phyloP scores from a whole-genome alignment of 2,888 invertebrate genomes.

The Mesorhabditis sp. region DNA sequence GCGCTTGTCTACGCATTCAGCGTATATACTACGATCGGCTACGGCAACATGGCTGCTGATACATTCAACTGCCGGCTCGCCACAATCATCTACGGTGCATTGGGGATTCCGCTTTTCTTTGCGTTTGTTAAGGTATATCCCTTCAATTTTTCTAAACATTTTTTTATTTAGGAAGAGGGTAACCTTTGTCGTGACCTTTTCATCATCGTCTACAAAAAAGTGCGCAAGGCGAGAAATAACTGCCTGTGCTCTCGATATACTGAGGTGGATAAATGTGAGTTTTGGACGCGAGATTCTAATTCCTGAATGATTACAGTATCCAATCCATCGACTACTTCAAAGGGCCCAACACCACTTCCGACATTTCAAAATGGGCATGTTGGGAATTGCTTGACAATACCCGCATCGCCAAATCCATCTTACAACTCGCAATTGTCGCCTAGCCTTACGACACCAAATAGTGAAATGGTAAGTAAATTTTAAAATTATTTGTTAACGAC shows the following conservation, averaged over 20 bases:
- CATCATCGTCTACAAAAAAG: conserved; percentile 34
- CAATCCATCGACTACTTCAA: neutral
- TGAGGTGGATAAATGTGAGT: conserved; percentile 1
- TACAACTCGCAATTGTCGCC: conserved; percentile 1
- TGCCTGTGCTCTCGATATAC: neutral
- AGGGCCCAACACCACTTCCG: neutral
- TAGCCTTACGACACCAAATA: conserved; percentile 1
- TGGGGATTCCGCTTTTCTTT: conserved; percentile 50
- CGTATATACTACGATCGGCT: conserved; percentile 53
- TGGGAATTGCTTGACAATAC: conserved; percentile 4
- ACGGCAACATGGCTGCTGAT: conserved; percentile 48
- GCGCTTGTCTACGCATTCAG: conserved; percentile 50
- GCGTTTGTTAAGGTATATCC: conserved; percentile 40
- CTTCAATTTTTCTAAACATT: neutral
- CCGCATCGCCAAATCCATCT: conserved; percentile 1
- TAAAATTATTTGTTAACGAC: neutral
- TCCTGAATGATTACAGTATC: neutral
- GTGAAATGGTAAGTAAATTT: neutral
- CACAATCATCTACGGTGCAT: conserved; percentile 44
- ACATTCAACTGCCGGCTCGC: conserved; percentile 34
- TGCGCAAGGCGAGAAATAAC: neutral
- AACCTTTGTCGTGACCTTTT: conserved; percentile 36
- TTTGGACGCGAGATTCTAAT: neutral
- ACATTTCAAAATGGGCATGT: conserved; percentile 1
- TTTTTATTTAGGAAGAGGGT: conserved; percentile 30